Evolutionary conservation across 2,888 invertebrate genomes (phyloP), one percentile per base, ranked within the genome.

Genomic region (Dascillus cervinus): DNA sequence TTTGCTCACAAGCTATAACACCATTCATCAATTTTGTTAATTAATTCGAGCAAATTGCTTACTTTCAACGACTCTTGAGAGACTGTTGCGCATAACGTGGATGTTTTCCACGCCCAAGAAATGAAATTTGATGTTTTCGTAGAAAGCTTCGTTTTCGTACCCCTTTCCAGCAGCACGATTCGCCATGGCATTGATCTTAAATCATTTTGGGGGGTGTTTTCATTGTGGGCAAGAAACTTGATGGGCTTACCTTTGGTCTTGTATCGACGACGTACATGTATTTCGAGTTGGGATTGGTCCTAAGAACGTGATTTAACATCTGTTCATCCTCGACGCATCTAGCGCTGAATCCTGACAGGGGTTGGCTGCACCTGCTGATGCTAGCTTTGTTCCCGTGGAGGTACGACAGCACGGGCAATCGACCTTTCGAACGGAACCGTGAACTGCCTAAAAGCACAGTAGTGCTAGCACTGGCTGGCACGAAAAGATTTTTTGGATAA

Each of bases 51-150:
- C 8, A 11, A 13, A 13, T 26, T 21, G 28, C 38, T 67, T 65
- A 91, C 90, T 85, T 67, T 98, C 97, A 41, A 94, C 78, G 9
- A 99, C 71, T 66, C 96, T 96, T 56, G 83, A 77, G 29, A 98
- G 71, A 60, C 96, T 96, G 56, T 80, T 82, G 53, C 98, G 75
- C 91, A 99, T 98, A 10, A 96, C 95, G 63, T 99, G 98, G 42
- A 99, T 98, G 65, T 99, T 99, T 60, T 98, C 98, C 52, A 98
- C 95, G 31, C 95, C 95, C 56, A 92, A 80, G 66, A 98, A 99
- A 62, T 96, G 89, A 62, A 97, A 97, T 68, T 96, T 95, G 43
- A 96, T 97, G 65, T 97, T 96, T 55, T 94, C 89, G 66, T 98
- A 98, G 63, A 94, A 95, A 17, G 88, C 88, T 64, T 96, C 96